phyloP scores from a whole-genome alignment of 2,113 vertebrate genomes.

The Mobula birostris region DNA sequence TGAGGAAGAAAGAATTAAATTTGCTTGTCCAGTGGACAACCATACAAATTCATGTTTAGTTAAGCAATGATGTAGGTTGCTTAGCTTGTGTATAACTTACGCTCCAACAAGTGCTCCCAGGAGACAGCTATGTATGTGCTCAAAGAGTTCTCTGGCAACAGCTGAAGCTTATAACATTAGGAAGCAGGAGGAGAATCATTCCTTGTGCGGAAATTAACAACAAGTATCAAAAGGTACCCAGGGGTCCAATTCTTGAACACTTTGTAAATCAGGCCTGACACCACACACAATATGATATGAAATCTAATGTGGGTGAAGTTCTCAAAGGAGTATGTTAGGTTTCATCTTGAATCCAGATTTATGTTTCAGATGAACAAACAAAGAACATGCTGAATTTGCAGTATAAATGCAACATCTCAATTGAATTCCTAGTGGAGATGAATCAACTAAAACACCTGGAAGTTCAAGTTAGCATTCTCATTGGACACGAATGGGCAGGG shows the following conservation, averaged over 20 bases:
- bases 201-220: not conserved
- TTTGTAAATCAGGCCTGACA: constrained; percentile 3
- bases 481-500: not conserved
- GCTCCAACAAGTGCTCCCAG: not conserved
- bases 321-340: not conserved
- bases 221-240: not conserved
- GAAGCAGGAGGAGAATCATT: not conserved
- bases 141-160: not conserved
- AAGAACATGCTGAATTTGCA: not conserved
- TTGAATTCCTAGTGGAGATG: not conserved
- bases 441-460: not conserved
- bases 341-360: not conserved
- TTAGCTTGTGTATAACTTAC: not conserved
- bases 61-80: not conserved
- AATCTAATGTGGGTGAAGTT: not conserved
- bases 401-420: not conserved
- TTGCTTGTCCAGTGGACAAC: not conserved
- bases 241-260: not conserved
- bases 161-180: not conserved
- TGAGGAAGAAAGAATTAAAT: not conserved
- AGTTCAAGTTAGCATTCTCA: not conserved
- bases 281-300: not conserved
- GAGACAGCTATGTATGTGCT: not conserved
- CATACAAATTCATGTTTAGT: not conserved
- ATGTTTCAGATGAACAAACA: not conserved